Evolutionary conservation across 37 sponge, comb jelly and placozoan genomes (phyloP).

Genomic region (Hexactinellida sp.): DNA sequence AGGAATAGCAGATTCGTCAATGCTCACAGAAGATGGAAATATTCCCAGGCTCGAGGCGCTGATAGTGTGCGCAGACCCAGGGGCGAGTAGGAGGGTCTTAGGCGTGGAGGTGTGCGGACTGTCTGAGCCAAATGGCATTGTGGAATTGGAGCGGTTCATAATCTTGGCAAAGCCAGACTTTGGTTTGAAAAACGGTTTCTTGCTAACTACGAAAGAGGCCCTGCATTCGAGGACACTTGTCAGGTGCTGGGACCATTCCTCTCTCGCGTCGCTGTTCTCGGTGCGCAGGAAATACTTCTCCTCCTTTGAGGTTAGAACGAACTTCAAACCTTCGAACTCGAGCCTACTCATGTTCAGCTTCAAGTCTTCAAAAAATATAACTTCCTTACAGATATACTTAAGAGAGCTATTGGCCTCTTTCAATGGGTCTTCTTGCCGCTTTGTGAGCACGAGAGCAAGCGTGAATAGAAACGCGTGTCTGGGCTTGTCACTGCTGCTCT

Average conservation of each 20-base stretch:
- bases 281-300: not conserved
- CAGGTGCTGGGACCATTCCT: not conserved
- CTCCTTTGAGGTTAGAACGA: not conserved
- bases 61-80: not conserved
- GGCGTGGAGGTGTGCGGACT: not conserved
- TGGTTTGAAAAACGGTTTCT: not conserved
- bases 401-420: not conserved
- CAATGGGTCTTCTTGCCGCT: not conserved
- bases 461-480: not conserved
- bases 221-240: not conserved
- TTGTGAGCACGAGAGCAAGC: not conserved
- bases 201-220: not conserved
- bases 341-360: not conserved
- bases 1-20: not conserved
- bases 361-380: not conserved
- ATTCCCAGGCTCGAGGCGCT: not conserved
- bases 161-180: constrained; percentile 5
- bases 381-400: constrained; percentile 6
- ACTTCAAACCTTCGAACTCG: not conserved
- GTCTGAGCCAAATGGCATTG: not conserved
- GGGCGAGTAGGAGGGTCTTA: not conserved
- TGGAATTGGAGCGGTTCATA: not conserved
- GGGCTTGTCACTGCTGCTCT: not conserved
- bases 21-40: not conserved
- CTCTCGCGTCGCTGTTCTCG: not conserved